phyloP scores from a whole-genome alignment of 2,113 vertebrate genomes.

The Paratilapia polleni region DNA sequence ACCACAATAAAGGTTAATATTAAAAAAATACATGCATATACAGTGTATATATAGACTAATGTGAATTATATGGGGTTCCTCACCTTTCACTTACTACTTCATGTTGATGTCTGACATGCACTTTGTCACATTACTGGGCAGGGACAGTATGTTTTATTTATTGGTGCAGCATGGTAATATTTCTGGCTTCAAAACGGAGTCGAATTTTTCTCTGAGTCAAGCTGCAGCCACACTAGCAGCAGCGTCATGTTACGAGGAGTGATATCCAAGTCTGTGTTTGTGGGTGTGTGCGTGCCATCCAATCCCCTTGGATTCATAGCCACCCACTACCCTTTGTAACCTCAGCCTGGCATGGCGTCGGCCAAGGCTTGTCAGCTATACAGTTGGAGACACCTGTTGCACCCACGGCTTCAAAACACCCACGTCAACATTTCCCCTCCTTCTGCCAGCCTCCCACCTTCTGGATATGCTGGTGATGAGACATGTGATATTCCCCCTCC shows the following conservation, averaged over 20 bases:
- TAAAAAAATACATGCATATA: too few species aligned
- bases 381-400: slow-evolving; percentile 69
- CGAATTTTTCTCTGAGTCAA: neutral
- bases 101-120: neutral
- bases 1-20: too few species aligned
- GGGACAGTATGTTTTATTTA: neutral
- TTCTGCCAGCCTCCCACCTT: slow-evolving; percentile 21
- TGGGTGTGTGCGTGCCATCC: slow-evolving; percentile 27
- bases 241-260: neutral
- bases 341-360: slow-evolving; percentile 29
- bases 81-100: too few species aligned
- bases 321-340: slow-evolving; percentile 48
- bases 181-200: neutral
- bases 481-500: slow-evolving; percentile 10
- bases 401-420: slow-evolving; percentile 46
- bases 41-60: too few species aligned
- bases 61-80: too few species aligned
- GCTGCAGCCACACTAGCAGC: neutral
- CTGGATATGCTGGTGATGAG: slow-evolving; percentile 41
- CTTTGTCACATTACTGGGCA: too few species aligned
- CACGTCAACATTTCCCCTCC: slow-evolving; percentile 37
- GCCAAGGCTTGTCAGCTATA: slow-evolving; percentile 32
- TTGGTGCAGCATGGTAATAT: neutral
- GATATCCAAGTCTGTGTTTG: slow-evolving; percentile 15
- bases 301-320: slow-evolving; percentile 36